phyloP scores from a whole-genome alignment of 2,113 vertebrate species.

The Vimba vimba region DNA sequence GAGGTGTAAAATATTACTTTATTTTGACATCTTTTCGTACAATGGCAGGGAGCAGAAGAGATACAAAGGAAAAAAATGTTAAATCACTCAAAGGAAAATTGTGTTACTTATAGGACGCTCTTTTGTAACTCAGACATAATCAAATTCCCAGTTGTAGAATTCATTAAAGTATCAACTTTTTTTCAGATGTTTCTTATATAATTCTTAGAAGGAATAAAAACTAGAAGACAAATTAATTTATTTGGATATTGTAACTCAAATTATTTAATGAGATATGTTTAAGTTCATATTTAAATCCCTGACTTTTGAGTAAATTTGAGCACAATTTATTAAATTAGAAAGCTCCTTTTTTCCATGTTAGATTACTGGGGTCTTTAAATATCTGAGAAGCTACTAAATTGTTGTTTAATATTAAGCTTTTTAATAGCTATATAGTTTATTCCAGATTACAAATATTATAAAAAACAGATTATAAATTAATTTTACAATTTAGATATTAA shows the following conservation, averaged over 20 bases:
- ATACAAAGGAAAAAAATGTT: not conserved
- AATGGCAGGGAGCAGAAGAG: slow-evolving; percentile 49
- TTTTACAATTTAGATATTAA: not conserved
- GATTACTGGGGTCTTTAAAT: not conserved
- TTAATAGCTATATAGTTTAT: not conserved
- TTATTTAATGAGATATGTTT: not conserved
- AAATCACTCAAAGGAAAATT: not conserved
- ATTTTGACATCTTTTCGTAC: slow-evolving; percentile 24
- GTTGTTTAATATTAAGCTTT: not conserved
- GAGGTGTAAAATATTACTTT: slow-evolving; percentile 44
- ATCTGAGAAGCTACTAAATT: not conserved
- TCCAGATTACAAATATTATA: not conserved
- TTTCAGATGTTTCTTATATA: not conserved
- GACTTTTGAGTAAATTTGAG: not conserved
- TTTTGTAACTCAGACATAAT: not conserved
- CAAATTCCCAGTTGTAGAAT: not conserved
- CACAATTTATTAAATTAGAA: not conserved
- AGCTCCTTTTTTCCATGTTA: not conserved
- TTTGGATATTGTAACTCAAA: not conserved
- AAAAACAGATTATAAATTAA: too few species aligned
- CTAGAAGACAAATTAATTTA: not conserved
- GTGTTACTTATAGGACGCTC: not conserved
- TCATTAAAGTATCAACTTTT: not conserved
- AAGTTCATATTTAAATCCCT: not conserved
- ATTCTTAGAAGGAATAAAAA: not conserved